Base-by-base conservation (phyloP, 2,888 invertebrate genomes). In the Drosophila gaucha region DNA sequence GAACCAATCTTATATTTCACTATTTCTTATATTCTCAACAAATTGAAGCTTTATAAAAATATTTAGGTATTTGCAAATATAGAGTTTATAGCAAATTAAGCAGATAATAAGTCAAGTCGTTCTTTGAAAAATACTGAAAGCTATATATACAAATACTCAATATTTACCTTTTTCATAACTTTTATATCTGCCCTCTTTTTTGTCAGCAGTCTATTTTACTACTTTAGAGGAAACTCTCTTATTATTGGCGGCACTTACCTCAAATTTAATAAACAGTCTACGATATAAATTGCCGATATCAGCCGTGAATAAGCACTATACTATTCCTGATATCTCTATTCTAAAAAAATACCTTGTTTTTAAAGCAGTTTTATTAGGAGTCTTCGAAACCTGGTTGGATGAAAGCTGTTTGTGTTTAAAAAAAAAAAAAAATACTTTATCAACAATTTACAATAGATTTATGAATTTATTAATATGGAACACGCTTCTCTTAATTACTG, bases 251-350 rank as follows among this genome's bases (percentile, higher is more conserved):
- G 72, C 65, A 60, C 38, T 33, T 24, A 24, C 44, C 49, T 50
- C 43, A 58, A 67, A 55, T 56, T 22, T 16, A 36, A 50, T 64
- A 31, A 68, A 46, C 14, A 41, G 22, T 10, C 20, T 52, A 20
- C 52, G 72, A 73, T 73, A 72, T 59, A 64, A 73, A 64, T 38
- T 47, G 10, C 18, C 47, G 51, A 59, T 60, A 64, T 47, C 50
- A 39, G 24, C 39, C 8, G 26, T 35, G 28, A 47, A 38, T 62
- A 38, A 50, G 31, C 58, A 44, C 12, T 47, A 43, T 56, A 56
- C 36, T 36, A 33, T 28, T 28, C 10, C 18, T 2, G 43, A 58
- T 58, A 57, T 57, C 47, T 39, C n/a, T 26, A 14, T 24, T 54
- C 18, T 49, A 10, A 12, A 55, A 43, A 28, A 18, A 18, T 30